A percentile compares a stretch with the other conserved stretches of the same genome.
These are phyloP conservation scores for Penaeus chinensis DNA, from an alignment of 1,140 invertebrate species.

Conservation along the genomic window DNA sequence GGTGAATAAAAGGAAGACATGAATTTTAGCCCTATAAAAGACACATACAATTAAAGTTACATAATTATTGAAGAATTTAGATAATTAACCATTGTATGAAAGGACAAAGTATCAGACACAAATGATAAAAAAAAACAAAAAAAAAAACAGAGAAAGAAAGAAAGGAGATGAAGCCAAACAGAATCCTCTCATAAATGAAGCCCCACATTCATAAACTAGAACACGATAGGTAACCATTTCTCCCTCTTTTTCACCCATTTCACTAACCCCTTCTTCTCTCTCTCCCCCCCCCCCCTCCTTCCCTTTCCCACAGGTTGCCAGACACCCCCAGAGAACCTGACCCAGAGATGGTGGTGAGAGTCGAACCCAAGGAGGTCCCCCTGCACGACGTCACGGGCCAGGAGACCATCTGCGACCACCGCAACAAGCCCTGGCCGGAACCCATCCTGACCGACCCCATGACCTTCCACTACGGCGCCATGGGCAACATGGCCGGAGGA, in stretches of 20 bases:
- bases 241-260: too few species aligned
- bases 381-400: constrained; percentile 87
- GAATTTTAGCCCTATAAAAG: too few species aligned
- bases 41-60: too few species aligned
- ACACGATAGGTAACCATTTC: background rate
- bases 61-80: too few species aligned
- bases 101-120: too few species aligned
- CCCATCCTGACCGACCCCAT: constrained; percentile 68
- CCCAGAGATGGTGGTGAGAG: constrained; percentile 78
- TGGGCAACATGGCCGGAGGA: constrained; percentile 5
- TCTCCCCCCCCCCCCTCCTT: background rate
- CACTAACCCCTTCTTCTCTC: too few species aligned
- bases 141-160: too few species aligned
- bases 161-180: too few species aligned
- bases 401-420: constrained; percentile 82
- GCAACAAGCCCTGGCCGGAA: constrained; percentile 82
- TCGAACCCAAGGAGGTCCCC: constrained; percentile 85
- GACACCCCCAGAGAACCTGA: constrained; percentile 89
- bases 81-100: too few species aligned
- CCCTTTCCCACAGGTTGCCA: constrained; percentile 75
- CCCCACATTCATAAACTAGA: constrained; percentile 8
- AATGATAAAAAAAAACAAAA: too few species aligned
- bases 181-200: too few species aligned
- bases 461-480: background rate
- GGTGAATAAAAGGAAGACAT: too few species aligned